phyloP scores from a whole-genome alignment of 1,140 invertebrate species.

The Cydia splendana region DNA sequence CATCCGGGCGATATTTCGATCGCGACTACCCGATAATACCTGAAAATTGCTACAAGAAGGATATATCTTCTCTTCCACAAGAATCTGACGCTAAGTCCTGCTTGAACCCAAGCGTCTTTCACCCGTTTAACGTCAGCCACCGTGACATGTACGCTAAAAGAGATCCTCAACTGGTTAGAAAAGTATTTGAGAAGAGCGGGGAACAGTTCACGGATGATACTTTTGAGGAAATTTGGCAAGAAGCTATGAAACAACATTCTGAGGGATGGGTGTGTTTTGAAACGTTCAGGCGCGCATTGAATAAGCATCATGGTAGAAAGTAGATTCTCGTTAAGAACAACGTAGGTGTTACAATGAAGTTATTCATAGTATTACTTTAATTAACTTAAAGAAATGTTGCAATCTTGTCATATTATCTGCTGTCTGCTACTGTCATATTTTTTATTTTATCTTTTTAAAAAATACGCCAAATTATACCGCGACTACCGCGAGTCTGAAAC shows the following conservation, averaged over 20 bases:
- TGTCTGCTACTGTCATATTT: too few species aligned
- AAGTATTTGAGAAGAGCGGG: conserved; percentile 44
- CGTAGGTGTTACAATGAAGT: not conserved
- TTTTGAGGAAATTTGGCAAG: conserved; percentile 44
- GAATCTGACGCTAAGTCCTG: conserved; percentile 42
- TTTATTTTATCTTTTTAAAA: too few species aligned
- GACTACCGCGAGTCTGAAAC: not conserved
- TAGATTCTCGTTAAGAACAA: conserved; percentile 4
- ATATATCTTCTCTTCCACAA: conserved; percentile 38
- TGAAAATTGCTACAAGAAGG: conserved; percentile 37
- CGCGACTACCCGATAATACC: conserved; percentile 44
- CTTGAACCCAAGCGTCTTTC: conserved; percentile 42
- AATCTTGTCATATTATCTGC: not conserved
- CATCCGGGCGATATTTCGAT: conserved; percentile 49
- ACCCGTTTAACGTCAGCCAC: conserved; percentile 39
- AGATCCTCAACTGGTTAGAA: conserved; percentile 37
- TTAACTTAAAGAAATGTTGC: not conserved
- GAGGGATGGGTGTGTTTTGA: conserved; percentile 43
- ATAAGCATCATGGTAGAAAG: not conserved
- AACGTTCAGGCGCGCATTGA: conserved; percentile 43
- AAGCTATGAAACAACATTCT: conserved; percentile 42
- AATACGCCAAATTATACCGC: not conserved
- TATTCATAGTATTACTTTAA: not conserved
- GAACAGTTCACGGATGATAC: conserved; percentile 42
- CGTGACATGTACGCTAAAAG: conserved; percentile 47